Conservation (phyloP, 1,140 invertebrate genomes). For the Drosophila serrata region DNA sequence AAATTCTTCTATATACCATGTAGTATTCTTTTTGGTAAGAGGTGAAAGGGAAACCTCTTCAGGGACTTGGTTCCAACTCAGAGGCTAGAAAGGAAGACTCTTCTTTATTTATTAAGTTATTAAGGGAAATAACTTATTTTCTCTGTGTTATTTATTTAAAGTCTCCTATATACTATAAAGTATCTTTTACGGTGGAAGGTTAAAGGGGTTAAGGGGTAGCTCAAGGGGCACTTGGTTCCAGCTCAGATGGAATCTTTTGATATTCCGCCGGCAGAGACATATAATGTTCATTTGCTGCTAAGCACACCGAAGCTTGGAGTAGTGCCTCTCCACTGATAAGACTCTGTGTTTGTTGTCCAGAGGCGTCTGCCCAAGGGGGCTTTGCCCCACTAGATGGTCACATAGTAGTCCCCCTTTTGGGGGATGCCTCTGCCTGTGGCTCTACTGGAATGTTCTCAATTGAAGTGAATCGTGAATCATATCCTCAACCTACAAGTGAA, state of each 20-base stretch:
- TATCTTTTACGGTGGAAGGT: background rate
- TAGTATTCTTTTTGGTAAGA: background rate
- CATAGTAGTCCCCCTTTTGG: background rate
- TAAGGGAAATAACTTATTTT: background rate
- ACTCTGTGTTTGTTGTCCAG: background rate
- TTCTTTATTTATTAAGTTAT: background rate
- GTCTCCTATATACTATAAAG: no score
- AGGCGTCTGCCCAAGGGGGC: background rate
- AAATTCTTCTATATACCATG: no score
- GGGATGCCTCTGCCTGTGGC: background rate
- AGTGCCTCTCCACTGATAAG: slow-evolving; percentile 36
- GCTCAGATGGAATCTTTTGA: slow-evolving; percentile 49
- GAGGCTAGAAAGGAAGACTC: no score
- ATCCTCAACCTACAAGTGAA: slow-evolving; percentile 80
- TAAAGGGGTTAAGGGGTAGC: slow-evolving; percentile 3
- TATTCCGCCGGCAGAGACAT: slow-evolving; percentile 42
- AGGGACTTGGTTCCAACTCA: slow-evolving; percentile 5
- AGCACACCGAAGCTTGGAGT: no score
- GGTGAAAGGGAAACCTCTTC: slow-evolving; percentile 5
- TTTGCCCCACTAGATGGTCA: background rate
- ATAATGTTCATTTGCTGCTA: no score
- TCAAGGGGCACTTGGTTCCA: slow-evolving; percentile 16
- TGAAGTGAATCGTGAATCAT: slow-evolving; percentile 81
- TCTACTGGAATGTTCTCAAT: slow-evolving; percentile 69
- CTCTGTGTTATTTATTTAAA: background rate